Evolutionary conservation across 2,797 vertebrate genomes (phyloP).

Genomic region (Cryptoblepharus egeriae): DNA sequence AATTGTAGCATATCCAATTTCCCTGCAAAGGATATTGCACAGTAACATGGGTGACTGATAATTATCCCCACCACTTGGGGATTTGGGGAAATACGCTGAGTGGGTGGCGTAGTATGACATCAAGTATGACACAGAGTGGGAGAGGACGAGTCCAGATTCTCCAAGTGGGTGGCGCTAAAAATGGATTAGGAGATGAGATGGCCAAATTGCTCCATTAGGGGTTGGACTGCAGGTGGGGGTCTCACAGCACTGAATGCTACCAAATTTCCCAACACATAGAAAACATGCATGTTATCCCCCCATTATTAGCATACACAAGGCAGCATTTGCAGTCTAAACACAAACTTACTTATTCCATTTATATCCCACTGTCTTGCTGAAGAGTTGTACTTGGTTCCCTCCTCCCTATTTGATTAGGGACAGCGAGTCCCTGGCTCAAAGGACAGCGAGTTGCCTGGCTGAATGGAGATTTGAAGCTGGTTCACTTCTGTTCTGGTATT

Average conservation of each 20-base stretch:
- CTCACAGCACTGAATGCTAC: not conserved
- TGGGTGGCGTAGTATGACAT: not conserved
- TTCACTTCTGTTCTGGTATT: not conserved
- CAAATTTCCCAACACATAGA: too few relatives aligned
- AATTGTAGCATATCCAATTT: not conserved
- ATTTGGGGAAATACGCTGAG: not conserved
- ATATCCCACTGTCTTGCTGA: too few relatives aligned
- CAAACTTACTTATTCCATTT: not conserved
- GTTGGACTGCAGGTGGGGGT: too few relatives aligned
- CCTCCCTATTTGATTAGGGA: not conserved
- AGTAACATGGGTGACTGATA: not conserved
- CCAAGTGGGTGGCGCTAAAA: not conserved
- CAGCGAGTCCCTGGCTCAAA: too few relatives aligned
- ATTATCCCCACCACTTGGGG: not conserved
- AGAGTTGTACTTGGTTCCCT: not conserved
- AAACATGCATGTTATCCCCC: not conserved
- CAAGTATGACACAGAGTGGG: too few relatives aligned
- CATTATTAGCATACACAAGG: too few relatives aligned
- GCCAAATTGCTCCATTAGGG: not conserved
- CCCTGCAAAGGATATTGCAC: not conserved
- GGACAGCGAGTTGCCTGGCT: not conserved
- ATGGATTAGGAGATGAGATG: not conserved
- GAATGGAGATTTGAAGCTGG: not conserved
- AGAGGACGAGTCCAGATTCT: not conserved
- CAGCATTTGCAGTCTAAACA: not conserved